phyloP scores from a whole-genome alignment of 2,888 invertebrate species.

The Liopterus haemorrhoidalis region DNA sequence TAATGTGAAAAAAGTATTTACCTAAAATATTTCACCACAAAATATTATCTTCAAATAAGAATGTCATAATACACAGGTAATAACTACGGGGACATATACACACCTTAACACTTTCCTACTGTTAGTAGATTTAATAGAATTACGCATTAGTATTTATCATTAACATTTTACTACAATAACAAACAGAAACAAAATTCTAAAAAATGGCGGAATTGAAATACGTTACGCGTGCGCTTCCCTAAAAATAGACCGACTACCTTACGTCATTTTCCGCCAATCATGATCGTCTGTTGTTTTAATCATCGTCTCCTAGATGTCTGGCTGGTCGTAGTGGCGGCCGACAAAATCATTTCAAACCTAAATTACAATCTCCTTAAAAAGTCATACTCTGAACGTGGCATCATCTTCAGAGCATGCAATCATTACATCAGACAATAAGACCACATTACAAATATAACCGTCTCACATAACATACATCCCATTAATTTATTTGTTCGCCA shows the following conservation, averaged over 20 bases:
- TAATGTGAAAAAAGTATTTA: constrained; percentile 18
- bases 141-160: constrained; percentile 33
- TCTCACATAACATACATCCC: too few species aligned
- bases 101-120: constrained; percentile 25
- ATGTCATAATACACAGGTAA: constrained; percentile 20
- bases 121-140: constrained; percentile 20
- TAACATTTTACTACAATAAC: constrained; percentile 29
- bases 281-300: background rate
- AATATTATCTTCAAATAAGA: constrained; percentile 30
- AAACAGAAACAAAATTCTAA: constrained; percentile 42
- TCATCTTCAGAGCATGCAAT: too few species aligned
- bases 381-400: too few species aligned
- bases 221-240: constrained; percentile 43
- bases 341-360: too few species aligned
- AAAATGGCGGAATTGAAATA: constrained; percentile 44
- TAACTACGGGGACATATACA: constrained; percentile 21
- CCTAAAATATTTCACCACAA: constrained; percentile 27
- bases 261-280: constrained; percentile 39
- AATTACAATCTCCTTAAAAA: too few species aligned
- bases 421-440: too few species aligned
- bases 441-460: too few species aligned
- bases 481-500: too few species aligned
- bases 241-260: constrained; percentile 41
- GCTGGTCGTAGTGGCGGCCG: too few species aligned
- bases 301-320: too few species aligned